Conservation (phyloP, 2,888 invertebrate species). For the Mactromeris polynyma region DNA sequence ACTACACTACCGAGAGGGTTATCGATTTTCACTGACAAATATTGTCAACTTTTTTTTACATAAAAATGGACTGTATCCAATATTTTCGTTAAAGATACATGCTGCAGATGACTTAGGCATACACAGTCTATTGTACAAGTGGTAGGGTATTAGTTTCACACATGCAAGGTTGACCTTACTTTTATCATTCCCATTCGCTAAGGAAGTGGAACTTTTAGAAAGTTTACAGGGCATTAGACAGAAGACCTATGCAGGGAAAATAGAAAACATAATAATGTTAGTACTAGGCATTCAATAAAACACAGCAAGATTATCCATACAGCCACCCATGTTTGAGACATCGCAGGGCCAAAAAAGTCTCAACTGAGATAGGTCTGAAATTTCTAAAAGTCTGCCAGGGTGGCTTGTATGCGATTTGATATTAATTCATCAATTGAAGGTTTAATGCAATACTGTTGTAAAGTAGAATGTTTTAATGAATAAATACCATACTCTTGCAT, state of each 20-base stretch:
- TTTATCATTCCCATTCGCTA: slow-evolving; percentile 76
- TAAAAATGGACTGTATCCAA: background rate
- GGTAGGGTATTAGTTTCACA: slow-evolving; percentile 13
- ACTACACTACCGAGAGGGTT: background rate
- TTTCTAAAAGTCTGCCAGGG: background rate
- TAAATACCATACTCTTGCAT: background rate
- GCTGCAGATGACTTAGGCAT: slow-evolving; percentile 7
- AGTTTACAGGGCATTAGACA: slow-evolving; percentile 80
- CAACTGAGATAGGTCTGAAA: background rate
- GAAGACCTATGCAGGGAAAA: slow-evolving; percentile 77
- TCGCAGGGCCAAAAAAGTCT: background rate
- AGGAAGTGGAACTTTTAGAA: slow-evolving; percentile 76
- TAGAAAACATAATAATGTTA: slow-evolving; percentile 58
- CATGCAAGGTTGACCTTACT: slow-evolving; percentile 71
- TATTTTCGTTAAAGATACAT: background rate
- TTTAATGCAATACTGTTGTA: background rate
- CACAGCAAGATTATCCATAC: background rate
- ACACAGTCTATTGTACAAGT: slow-evolving; percentile 25
- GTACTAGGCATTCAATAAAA: slow-evolving; percentile 20
- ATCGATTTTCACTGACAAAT: background rate
- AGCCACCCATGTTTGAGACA: background rate
- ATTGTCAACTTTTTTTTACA: background rate
- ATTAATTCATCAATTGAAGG: background rate
- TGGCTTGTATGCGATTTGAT: background rate
- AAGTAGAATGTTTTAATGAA: background rate